A percentile compares a stretch with the other conserved stretches of the same genome.
phyloP scores from a whole-genome alignment of 1,140 invertebrate species.

The Frieseomelitta varia region DNA sequence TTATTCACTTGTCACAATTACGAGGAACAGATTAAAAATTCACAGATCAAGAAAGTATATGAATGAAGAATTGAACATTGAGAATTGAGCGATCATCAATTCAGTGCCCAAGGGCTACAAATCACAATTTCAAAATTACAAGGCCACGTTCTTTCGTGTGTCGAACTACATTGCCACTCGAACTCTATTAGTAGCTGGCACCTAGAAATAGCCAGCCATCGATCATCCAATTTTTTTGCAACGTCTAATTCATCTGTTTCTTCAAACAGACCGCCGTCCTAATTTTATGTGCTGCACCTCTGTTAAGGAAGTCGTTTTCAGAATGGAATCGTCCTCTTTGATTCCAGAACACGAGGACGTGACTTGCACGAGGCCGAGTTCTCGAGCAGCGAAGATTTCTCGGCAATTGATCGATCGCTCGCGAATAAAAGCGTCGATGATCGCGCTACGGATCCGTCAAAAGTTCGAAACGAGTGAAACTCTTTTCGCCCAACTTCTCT shows the following conservation, averaged over 20 bases:
- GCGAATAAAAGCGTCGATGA: background rate
- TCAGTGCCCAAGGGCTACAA: background rate
- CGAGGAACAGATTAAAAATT: too few species aligned
- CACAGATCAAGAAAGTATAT: too few species aligned
- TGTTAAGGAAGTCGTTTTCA: background rate
- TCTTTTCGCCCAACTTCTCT: constrained; percentile 18
- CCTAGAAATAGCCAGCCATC: constrained; percentile 19
- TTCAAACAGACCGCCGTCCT: background rate
- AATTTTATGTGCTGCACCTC: constrained; percentile 9
- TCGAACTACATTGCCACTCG: background rate
- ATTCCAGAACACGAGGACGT: background rate
- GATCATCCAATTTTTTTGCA: constrained; percentile 11
- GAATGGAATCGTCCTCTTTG: background rate
- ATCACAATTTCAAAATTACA: constrained; percentile 16
- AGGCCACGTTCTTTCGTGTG: background rate
- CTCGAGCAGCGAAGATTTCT: background rate
- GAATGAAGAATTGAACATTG: too few species aligned
- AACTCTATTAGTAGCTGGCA: constrained; percentile 18
- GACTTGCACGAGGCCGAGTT: background rate
- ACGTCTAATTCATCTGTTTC: constrained; percentile 21
- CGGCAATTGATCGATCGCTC: background rate
- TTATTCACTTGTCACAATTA: too few species aligned
- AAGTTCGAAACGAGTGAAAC: constrained; percentile 28
- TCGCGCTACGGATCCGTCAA: background rate
- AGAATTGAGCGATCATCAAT: too few species aligned